A percentile compares a stretch with the other conserved stretches of the same genome.
Conservation (phyloP, 1,140 invertebrate species). For the Penaeus vannamei region DNA sequence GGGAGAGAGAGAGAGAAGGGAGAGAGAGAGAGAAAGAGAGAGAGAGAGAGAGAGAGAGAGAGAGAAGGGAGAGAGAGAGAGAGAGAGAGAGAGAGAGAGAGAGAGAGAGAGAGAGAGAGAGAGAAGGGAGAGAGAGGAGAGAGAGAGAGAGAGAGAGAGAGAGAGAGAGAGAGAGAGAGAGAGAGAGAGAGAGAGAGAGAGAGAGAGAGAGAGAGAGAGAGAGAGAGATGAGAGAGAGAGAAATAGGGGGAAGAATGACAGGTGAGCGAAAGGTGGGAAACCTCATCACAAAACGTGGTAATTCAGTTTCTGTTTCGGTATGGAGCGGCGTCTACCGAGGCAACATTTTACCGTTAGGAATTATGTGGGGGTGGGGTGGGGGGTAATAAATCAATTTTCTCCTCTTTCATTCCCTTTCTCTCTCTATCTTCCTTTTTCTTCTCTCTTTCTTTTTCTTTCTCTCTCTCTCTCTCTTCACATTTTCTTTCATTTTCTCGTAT, state of each 20-base stretch:
- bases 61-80: neutral
- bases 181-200: neutral
- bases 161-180: neutral
- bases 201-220: neutral
- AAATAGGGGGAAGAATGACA: neutral
- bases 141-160: neutral
- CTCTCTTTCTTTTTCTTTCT: too few relatives aligned
- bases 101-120: neutral
- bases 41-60: neutral
- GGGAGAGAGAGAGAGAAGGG: neutral
- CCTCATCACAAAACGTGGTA: too few relatives aligned
- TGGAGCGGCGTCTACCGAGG: too few relatives aligned
- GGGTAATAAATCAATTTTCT: too few relatives aligned
- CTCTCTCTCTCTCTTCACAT: too few relatives aligned
- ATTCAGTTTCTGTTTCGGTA: too few relatives aligned
- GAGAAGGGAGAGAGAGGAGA: neutral
- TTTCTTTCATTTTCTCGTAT: too few relatives aligned
- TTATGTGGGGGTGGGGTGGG: too few relatives aligned
- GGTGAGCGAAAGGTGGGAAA: neutral
- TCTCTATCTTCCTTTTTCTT: too few relatives aligned
- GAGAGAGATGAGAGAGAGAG: neutral
- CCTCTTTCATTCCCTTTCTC: too few relatives aligned
- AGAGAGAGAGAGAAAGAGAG: neutral
- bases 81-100: neutral
- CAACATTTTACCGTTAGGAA: too few relatives aligned